phyloP scores from a whole-genome alignment of 2,113 vertebrate species.

The Phylloscopus trochilus region DNA sequence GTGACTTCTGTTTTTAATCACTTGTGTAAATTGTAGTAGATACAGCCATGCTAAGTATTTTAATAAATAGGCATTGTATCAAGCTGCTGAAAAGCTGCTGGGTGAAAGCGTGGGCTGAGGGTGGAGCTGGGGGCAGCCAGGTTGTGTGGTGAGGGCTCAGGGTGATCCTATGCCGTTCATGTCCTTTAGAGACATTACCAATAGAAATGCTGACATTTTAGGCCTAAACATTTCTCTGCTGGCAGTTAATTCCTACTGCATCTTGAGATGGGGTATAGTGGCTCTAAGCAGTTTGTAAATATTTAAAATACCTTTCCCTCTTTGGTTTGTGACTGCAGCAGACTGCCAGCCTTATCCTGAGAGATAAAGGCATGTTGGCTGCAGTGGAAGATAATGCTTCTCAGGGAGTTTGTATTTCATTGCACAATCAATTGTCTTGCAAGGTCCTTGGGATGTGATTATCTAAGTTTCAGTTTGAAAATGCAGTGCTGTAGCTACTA shows the following conservation, averaged over 20 bases:
- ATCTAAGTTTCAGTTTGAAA: neutral
- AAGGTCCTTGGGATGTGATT: neutral
- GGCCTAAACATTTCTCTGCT: neutral
- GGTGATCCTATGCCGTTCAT: fast-evolving
- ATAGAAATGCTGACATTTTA: neutral
- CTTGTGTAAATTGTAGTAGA: neutral
- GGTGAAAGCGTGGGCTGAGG: neutral
- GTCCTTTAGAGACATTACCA: neutral
- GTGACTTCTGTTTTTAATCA: neutral
- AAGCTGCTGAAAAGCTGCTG: neutral
- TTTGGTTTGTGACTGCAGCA: neutral
- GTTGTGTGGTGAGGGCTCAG: neutral
- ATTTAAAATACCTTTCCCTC: neutral
- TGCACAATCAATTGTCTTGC: neutral
- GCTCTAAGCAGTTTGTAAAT: neutral
- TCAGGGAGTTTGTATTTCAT: neutral
- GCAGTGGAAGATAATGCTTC: neutral
- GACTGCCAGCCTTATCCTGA: neutral
- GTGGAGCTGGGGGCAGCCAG: too few species aligned
- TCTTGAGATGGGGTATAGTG: neutral
- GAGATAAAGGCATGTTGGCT: neutral
- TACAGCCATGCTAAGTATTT: neutral
- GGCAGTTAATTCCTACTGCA: neutral
- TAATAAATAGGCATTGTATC: neutral
- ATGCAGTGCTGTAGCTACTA: neutral